Evolutionary conservation across 2,888 invertebrate genomes (phyloP), one percentile per base, ranked within the genome.

Genomic region (Agrypnus murinus): DNA sequence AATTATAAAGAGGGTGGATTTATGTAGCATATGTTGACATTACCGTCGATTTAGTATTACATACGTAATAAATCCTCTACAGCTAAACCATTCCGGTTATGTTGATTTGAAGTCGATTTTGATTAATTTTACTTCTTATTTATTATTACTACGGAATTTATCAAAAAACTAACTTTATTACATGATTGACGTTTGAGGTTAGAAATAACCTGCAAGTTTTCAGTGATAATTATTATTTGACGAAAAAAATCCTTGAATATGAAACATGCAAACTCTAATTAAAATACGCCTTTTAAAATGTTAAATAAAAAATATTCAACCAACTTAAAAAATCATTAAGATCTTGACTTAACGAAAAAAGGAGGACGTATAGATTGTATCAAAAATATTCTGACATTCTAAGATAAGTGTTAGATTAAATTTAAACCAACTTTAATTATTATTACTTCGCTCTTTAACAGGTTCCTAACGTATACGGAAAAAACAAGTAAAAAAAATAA

Each of bases 1-100:
- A 76, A 74, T 73, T 69, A 63, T 45, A 63, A 60, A 65, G 73
- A 70, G 75, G 76, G 76, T 72, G 76, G 72, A 76, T 74, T 73
- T 76, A 74, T 73, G 70, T 58, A 46, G 62, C 67, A 17, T 69
- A 68, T 73, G 62, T 70, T 59, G 59, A 69, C 70, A 70, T 71
- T 65, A 74, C 68, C 57, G 64, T 62, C 70, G 60, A 66, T 74
- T 73, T 73, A 73, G 70, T 68, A 65, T 74, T 74, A 71, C 53
- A 53, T 58, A 36, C 43, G 57, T 46, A 34, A 59, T 70, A 65
- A 74, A 73, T 70, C 25, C 25, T n/a, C n/a, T n/a, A n/a, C n/a
- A n/a, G n/a, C n/a, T 25, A 57, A 53, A 64, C 38, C 64, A 64
- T 40, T 43, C 25, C 48, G 48, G 25, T 46, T 50, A 63, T 25